These are phyloP conservation scores for Gopherus evgoodei DNA, from an alignment of 2,113 vertebrate species.

Conservation along the genomic window DNA sequence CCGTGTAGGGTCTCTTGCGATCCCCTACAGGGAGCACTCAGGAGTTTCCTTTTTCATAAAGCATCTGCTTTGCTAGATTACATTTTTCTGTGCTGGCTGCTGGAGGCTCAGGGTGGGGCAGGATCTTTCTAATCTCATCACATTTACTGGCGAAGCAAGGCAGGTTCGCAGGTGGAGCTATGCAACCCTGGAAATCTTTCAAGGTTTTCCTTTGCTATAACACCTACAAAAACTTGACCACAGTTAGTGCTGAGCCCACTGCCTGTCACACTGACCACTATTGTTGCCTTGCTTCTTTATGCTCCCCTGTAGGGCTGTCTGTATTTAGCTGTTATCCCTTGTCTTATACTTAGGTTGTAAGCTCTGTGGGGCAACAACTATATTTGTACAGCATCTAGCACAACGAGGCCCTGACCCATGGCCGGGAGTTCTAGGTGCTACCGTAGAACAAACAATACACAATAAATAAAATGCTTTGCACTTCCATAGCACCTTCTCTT, in stretches of 20 bases:
- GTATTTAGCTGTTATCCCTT: too few relatives aligned
- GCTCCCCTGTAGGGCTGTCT: too few relatives aligned
- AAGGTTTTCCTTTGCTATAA: neutral
- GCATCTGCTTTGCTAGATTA: neutral
- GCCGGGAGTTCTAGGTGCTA: neutral
- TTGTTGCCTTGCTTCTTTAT: neutral
- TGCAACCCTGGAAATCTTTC: fast-evolving
- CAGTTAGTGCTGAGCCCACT: neutral
- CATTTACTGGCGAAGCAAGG: neutral
- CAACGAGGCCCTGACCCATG: neutral
- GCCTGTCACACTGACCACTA: neutral
- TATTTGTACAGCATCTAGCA: neutral
- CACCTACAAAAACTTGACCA: neutral
- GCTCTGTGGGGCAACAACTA: neutral
- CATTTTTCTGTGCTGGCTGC: slow-evolving; percentile 16
- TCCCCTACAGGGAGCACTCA: neutral
- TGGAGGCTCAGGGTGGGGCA: neutral
- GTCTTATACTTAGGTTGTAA: neutral
- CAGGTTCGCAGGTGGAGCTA: neutral
- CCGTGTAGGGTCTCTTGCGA: neutral
- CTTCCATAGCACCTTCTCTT: neutral
- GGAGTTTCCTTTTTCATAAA: neutral
- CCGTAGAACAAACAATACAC: neutral
- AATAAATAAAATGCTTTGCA: neutral
- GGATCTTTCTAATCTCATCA: fast-evolving